Evolutionary conservation across 2,113 vertebrate species (phyloP).

Genomic region (Trogon melanurus): DNA sequence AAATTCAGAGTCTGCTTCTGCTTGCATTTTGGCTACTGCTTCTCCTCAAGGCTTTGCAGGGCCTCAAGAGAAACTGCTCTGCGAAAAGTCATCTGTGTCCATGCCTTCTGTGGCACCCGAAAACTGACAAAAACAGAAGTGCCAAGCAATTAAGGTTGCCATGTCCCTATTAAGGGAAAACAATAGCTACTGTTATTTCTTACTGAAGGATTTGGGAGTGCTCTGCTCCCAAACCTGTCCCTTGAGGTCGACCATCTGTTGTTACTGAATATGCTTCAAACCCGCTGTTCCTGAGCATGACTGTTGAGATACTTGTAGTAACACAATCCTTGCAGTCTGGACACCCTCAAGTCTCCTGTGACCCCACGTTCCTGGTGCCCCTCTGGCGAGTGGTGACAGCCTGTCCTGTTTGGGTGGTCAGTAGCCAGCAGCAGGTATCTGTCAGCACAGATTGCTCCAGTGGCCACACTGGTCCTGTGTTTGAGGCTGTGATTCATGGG

Average conservation of each 20-base stretch:
- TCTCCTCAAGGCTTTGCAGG: not conserved
- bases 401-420: too few species aligned
- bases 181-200: not conserved
- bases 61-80: not conserved
- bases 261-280: conserved; percentile 26
- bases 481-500: not conserved
- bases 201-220: not conserved
- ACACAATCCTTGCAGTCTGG: not conserved
- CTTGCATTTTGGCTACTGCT: not conserved
- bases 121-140: not conserved
- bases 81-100: not conserved
- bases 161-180: not conserved
- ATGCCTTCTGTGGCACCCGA: not conserved
- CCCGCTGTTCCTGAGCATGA: not conserved
- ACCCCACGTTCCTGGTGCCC: not conserved
- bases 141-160: not conserved
- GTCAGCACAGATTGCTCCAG: not conserved
- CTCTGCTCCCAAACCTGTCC: conserved; percentile 7
- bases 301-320: not conserved
- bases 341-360: not conserved
- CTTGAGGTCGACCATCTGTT: conserved; percentile 35
- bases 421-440: not conserved
- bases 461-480: not conserved
- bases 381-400: not conserved
- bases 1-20: not conserved